Base-by-base conservation (phyloP, 2,797 vertebrate genomes). In the Mus caroli region DNA sequence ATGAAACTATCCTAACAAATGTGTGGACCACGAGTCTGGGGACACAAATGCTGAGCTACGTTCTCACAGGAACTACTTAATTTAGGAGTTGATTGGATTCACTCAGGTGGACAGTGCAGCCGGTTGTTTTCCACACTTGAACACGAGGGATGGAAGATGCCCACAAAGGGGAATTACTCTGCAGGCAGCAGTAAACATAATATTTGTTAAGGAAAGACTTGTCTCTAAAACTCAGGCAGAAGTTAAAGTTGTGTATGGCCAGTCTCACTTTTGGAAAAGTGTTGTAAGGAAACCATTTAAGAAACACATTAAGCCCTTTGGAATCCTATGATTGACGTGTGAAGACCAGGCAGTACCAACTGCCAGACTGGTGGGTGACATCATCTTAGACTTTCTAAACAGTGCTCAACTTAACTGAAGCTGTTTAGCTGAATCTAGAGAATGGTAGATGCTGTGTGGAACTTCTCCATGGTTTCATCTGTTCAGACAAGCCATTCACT, bases 31-130 rank as follows among this genome's bases (percentile, higher is more conserved):
- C 77, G 10, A 11, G 15, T 93, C 78, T 76, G 4, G 0, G 92
- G 92, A 96, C 40, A 12, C 19, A 19, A 19, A n/a, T 0, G n/a
- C 94, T 84, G 56, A 88, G 92, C 84, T 92, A 91, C 83, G 77
- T 80, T 92, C 79, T 95, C 88, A 88, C 88, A 77, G 86, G 78
- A 52, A 40, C 75, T 89, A 54, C 75, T 95, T 96, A 80, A 96
- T 97, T 95, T 90, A 90, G 94, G 94, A 91, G 91, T 78, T 94
- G 95, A 97, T 91, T 97, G 95, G 91, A 97, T 37, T 90, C 94
- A 97, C 92, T 96, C 95, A 94, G 88, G 96, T 94, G 95, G 93
- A 95, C 78, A 56, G 20, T 56, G 43, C 26, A 83, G 56, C 46
- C 85, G 75, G n/a, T 73, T 80, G 12, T 19, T 58, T 52, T 52